Evolutionary conservation across 1,140 invertebrate species (phyloP).

Genomic region (Maconellicoccus hirsutus): DNA sequence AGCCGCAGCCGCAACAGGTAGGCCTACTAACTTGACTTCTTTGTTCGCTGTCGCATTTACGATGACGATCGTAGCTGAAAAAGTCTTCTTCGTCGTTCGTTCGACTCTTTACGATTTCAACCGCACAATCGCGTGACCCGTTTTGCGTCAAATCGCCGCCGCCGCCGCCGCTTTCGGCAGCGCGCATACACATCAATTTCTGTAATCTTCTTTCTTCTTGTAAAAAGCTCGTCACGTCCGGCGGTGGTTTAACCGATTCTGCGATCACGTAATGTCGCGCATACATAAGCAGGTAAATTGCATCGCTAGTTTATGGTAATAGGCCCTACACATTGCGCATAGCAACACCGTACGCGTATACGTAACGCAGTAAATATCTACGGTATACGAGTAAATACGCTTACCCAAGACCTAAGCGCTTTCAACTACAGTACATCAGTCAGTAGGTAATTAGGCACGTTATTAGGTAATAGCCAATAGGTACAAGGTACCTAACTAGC

Average conservation of each 20-base stretch:
- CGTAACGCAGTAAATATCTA: no score
- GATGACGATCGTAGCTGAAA: slow-evolving; percentile 41
- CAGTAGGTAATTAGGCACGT: no score
- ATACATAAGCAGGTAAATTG: background rate
- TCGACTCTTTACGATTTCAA: slow-evolving; percentile 50
- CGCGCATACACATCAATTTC: slow-evolving; percentile 44
- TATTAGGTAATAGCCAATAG: no score
- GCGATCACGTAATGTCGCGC: slow-evolving; percentile 33
- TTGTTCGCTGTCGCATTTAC: slow-evolving; percentile 62
- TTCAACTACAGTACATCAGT: no score
- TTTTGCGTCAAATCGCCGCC: slow-evolving; percentile 40
- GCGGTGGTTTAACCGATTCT: slow-evolving; percentile 56
- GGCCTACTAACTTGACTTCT: no score
- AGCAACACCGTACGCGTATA: no score
- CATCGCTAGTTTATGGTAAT: no score
- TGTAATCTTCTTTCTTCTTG: slow-evolving; percentile 67
- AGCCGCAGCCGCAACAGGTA: no score
- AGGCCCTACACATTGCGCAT: no score
- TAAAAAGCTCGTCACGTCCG: slow-evolving; percentile 62
- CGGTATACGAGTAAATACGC: no score
- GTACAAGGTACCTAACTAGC: no score
- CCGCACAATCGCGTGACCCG: slow-evolving; percentile 61
- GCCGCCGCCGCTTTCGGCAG: slow-evolving; percentile 42
- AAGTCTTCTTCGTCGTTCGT: slow-evolving; percentile 40
- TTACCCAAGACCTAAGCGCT: no score